Evolutionary conservation across 2,888 invertebrate species (phyloP).

Genomic region (Patella pellucida): DNA sequence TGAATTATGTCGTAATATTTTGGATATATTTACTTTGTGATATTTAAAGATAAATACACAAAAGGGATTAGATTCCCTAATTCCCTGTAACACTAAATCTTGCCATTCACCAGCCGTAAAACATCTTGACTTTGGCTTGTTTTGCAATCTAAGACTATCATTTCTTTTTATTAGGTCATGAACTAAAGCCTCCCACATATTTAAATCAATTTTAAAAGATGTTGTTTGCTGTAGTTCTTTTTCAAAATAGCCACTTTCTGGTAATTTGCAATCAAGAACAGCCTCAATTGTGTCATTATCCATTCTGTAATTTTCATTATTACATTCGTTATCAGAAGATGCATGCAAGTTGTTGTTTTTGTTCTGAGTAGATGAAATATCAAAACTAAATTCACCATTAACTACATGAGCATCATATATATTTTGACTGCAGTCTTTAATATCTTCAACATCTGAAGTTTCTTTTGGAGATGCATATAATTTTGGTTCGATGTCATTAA

Average conservation of each 20-base stretch:
- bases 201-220: background rate
- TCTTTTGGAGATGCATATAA: too few relatives aligned
- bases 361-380: too few relatives aligned
- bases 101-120: slow-evolving; percentile 4
- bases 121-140: background rate
- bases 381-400: too few relatives aligned
- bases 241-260: background rate
- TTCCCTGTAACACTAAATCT: background rate
- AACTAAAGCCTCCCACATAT: too few relatives aligned
- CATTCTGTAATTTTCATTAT: too few relatives aligned
- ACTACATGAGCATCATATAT: too few relatives aligned
- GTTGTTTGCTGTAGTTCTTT: background rate
- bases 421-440: too few relatives aligned
- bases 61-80: background rate
- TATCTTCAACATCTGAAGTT: too few relatives aligned
- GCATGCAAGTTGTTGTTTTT: too few relatives aligned
- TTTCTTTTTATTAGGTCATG: background rate
- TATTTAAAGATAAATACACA: background rate
- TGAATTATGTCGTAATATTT: background rate
- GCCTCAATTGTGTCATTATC: background rate
- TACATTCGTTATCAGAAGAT: too few relatives aligned
- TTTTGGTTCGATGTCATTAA: too few relatives aligned
- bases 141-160: background rate
- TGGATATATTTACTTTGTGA: background rate
- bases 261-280: background rate